phyloP scores from a whole-genome alignment of 64 coral and sea anemone genomes.

The Porites lutea region DNA sequence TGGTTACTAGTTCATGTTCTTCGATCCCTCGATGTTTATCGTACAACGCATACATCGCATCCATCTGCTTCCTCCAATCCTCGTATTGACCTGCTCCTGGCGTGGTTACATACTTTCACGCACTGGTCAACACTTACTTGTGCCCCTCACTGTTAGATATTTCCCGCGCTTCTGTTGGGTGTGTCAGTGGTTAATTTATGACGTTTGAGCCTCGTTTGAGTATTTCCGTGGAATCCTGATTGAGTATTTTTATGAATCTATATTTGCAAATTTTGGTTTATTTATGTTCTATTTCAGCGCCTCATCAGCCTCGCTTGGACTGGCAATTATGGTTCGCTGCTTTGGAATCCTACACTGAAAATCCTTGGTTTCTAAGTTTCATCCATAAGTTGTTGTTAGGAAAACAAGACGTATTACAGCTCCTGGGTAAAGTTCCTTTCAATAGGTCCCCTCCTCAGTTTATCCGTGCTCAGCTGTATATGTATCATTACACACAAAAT shows the following conservation, averaged over 20 bases:
- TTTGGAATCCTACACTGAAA: constrained; percentile 71
- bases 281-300: constrained; percentile 51
- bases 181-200: neutral
- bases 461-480: constrained; percentile 79
- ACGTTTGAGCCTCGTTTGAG: neutral
- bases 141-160: too few species aligned
- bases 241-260: too few species aligned
- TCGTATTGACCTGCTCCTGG: too few species aligned
- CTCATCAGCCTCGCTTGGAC: constrained; percentile 96
- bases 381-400: constrained; percentile 84
- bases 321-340: constrained; percentile 99
- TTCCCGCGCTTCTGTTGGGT: too few species aligned
- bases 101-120: too few species aligned
- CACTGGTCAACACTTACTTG: too few species aligned
- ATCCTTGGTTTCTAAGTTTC: constrained; percentile 91
- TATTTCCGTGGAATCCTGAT: neutral
- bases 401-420: constrained; percentile 72
- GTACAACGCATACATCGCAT: neutral
- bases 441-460: constrained; percentile 74
- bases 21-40: too few species aligned
- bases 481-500: constrained; percentile 90
- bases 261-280: too few species aligned
- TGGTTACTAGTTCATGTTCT: too few species aligned
- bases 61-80: neutral
- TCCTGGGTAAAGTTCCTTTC: constrained; percentile 73